Conservation (phyloP, 2,113 vertebrate species). For the Pelobates fuscus region DNA sequence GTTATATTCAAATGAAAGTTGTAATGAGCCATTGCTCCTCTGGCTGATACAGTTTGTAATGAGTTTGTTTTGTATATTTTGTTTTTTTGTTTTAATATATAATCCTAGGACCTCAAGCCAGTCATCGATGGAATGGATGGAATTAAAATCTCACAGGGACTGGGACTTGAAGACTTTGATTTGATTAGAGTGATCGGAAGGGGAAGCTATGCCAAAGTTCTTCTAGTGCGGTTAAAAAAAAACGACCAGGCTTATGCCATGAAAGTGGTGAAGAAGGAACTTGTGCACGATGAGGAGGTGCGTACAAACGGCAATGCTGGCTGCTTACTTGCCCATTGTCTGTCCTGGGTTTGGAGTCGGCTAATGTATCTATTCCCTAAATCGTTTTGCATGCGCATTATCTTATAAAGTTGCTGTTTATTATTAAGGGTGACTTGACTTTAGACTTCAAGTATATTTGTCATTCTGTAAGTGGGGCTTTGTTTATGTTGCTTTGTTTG, state of each 20-base stretch:
- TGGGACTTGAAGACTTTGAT: slow-evolving; percentile 93
- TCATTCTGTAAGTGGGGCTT: neutral
- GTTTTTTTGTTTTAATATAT: too few relatives aligned
- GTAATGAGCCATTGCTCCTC: too few relatives aligned
- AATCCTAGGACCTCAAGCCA: slow-evolving; percentile 82
- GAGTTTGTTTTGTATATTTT: too few relatives aligned
- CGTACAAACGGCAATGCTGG: slow-evolving; percentile 42
- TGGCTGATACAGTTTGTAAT: too few relatives aligned
- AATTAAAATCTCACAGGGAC: slow-evolving; percentile 89
- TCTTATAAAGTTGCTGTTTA: too few relatives aligned
- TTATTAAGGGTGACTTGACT: too few relatives aligned
- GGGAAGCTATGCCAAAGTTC: slow-evolving; percentile 96
- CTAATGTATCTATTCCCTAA: too few relatives aligned
- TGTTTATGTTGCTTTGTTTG: too few relatives aligned
- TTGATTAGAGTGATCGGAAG: slow-evolving; percentile 93
- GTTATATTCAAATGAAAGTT: too few relatives aligned
- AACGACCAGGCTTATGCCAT: slow-evolving; percentile 92
- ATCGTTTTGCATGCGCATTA: too few relatives aligned
- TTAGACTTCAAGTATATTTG: neutral
- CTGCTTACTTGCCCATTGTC: too few relatives aligned
- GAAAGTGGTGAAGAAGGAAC: slow-evolving; percentile 98
- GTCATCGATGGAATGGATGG: slow-evolving; percentile 94
- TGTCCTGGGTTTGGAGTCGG: neutral
- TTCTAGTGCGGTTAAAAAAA: slow-evolving; percentile 94
- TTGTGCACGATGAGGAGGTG: slow-evolving; percentile 97